Conservation (phyloP, 2,888 invertebrate species). For the Tetragnatha montana region DNA sequence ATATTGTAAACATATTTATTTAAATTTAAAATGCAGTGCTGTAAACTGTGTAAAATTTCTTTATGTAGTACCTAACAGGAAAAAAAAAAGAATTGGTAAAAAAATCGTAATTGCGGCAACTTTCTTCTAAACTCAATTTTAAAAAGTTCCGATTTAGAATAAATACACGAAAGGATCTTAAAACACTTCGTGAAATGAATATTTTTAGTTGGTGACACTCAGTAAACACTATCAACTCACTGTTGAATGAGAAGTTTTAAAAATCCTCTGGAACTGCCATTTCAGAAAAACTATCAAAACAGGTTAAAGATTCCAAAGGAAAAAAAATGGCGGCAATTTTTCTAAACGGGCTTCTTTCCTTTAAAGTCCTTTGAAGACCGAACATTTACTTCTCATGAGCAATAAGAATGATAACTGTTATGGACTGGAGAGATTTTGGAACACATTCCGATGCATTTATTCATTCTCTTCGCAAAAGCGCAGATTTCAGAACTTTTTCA, state of each 20-base stretch:
- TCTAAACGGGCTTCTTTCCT: neutral
- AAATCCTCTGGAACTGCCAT: neutral
- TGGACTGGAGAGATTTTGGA: neutral
- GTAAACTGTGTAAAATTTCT: too few species aligned
- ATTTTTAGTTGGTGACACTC: too few species aligned
- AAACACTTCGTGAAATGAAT: too few species aligned
- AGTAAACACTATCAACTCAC: too few species aligned
- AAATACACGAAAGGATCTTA: too few species aligned
- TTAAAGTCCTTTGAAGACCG: neutral
- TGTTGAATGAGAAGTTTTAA: neutral
- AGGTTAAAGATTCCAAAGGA: neutral
- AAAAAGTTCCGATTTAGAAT: too few species aligned
- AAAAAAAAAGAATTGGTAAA: too few species aligned
- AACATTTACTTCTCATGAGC: neutral
- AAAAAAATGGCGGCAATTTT: neutral
- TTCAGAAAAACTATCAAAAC: neutral
- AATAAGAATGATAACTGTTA: constrained; percentile 1
- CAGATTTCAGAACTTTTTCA: constrained; percentile 7
- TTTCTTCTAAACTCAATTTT: too few species aligned
- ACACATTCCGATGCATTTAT: constrained; percentile 24
- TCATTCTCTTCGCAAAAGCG: neutral
- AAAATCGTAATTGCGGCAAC: too few species aligned
- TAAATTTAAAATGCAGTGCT: too few species aligned
- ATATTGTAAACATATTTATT: too few species aligned
- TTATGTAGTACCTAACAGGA: too few species aligned